A percentile compares a stretch with the other conserved stretches of the same genome.
These are phyloP conservation scores for Bubalus kerabau DNA, from an alignment of 2,113 vertebrate species.

Conservation along the genomic window DNA sequence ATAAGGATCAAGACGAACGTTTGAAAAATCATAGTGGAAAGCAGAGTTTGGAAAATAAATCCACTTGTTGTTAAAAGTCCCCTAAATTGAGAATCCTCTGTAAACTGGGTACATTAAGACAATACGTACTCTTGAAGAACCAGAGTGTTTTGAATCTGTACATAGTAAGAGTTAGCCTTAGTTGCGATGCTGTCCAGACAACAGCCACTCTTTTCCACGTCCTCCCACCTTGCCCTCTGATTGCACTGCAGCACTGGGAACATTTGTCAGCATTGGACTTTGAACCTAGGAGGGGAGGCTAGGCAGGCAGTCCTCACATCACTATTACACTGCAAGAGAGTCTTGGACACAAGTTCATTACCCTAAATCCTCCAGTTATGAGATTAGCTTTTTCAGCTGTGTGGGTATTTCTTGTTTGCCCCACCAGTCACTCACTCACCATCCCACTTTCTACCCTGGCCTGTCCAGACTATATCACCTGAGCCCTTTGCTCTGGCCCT, in stretches of 20 bases:
- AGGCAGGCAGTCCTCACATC: neutral
- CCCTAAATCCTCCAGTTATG: neutral
- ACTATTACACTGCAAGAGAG: neutral
- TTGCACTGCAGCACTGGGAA: neutral
- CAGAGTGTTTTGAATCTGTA: neutral
- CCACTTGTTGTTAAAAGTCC: neutral
- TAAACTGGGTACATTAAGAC: neutral
- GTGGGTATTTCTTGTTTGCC: neutral
- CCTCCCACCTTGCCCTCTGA: neutral
- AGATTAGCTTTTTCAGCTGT: neutral
- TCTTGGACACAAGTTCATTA: neutral
- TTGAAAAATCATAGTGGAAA: neutral
- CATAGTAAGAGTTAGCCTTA: neutral
- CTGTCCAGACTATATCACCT: neutral
- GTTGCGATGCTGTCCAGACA: neutral
- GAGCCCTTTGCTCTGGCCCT: neutral
- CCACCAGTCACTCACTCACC: neutral
- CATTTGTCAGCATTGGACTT: neutral
- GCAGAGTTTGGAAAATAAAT: neutral
- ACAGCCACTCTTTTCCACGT: neutral
- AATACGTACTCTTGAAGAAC: neutral
- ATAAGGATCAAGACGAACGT: neutral
- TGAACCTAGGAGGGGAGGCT: neutral
- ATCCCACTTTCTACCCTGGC: neutral
- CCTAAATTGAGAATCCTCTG: neutral